Percentiles rank a stretch among this genome's conserved stretches.
Evolutionary conservation across 1,140 invertebrate species (phyloP).

Genomic region (Drosophila leontia): DNA sequence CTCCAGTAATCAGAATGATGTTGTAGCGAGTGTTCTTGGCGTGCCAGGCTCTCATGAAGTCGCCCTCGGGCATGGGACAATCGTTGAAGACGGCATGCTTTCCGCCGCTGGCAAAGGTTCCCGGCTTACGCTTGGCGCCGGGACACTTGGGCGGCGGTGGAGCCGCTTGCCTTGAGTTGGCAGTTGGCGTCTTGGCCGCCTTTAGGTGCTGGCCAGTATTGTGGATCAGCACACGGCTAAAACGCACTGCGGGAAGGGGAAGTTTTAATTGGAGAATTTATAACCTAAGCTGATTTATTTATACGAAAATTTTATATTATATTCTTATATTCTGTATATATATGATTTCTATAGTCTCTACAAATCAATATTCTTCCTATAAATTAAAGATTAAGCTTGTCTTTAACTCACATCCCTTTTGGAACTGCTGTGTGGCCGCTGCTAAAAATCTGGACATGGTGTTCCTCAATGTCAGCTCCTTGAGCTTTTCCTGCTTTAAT

Average conservation of each 20-base stretch:
- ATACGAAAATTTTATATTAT: background rate
- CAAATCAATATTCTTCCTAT: background rate
- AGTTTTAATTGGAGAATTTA: background rate
- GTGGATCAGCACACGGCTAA: conserved; percentile 21
- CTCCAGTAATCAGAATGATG: conserved; percentile 44
- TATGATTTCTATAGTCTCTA: too few relatives aligned
- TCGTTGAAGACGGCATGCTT: conserved; percentile 59
- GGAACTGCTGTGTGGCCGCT: conserved; percentile 38
- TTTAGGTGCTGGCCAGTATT: conserved; percentile 21
- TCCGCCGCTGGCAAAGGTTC: conserved; percentile 61
- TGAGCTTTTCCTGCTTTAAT: background rate
- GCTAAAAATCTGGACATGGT: conserved; percentile 63
- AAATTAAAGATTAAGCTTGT: background rate
- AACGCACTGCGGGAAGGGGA: conserved; percentile 21
- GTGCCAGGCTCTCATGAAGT: conserved; percentile 49
- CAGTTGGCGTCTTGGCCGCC: conserved; percentile 22
- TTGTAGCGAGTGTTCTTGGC: conserved; percentile 68
- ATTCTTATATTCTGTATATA: background rate
- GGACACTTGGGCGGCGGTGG: conserved; percentile 11
- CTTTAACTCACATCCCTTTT: conserved; percentile 51
- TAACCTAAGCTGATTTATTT: background rate
- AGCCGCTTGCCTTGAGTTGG: background rate
- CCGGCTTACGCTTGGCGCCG: conserved; percentile 17
- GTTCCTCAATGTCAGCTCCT: background rate
- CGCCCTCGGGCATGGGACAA: conserved; percentile 59